These are phyloP conservation scores for Macropodus opercularis DNA, from an alignment of 2,797 vertebrate genomes.

Conservation along the genomic window DNA sequence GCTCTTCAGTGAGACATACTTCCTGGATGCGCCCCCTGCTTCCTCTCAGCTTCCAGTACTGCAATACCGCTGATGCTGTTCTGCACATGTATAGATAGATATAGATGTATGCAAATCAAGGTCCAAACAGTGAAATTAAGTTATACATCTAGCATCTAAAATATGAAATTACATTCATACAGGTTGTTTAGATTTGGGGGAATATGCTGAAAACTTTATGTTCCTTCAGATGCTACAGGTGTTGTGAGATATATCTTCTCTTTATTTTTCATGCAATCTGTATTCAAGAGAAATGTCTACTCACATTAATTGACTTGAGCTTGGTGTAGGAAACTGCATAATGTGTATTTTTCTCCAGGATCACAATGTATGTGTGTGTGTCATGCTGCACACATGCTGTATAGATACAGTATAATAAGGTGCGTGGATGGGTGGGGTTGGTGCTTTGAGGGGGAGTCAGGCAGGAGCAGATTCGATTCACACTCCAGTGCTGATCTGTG, in stretches of 20 bases:
- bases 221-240: conserved; percentile 27
- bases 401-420: conserved; percentile 23
- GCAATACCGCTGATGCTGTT: conserved; percentile 18
- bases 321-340: conserved; percentile 34
- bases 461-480: conserved; percentile 67
- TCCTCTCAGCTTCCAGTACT: conserved; percentile 19
- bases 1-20: conserved; percentile 57
- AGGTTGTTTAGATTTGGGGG: too few relatives aligned
- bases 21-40: conserved; percentile 52
- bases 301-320: conserved; percentile 19
- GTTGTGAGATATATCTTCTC: background rate
- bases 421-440: background rate
- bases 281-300: conserved; percentile 13
- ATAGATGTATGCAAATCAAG: background rate
- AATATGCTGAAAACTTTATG: background rate
- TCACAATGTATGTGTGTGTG: conserved; percentile 37
- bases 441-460: background rate
- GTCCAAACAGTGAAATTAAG: too few relatives aligned
- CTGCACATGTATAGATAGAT: conserved; percentile 1
- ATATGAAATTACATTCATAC: too few relatives aligned
- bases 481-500: conserved; percentile 64
- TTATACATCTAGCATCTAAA: too few relatives aligned
- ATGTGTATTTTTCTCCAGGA: conserved; percentile 28
- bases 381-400: background rate
- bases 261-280: conserved; percentile 17